These are phyloP conservation scores for Brachyalestes nurse DNA, from an alignment of 2,797 vertebrate species.

Conservation along the genomic window DNA sequence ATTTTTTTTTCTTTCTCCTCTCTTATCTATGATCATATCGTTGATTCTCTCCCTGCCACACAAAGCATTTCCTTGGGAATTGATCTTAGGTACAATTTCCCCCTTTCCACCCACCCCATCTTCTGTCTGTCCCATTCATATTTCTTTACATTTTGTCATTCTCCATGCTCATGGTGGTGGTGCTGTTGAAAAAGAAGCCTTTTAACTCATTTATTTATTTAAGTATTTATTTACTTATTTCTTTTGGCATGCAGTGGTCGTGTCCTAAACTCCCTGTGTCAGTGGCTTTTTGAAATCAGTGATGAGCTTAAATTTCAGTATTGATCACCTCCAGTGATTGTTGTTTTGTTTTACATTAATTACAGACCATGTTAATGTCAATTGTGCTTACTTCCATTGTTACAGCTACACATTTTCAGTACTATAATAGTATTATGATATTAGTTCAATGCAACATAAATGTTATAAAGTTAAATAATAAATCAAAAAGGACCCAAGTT, in stretches of 20 bases:
- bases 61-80: conserved; percentile 89
- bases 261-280: not conserved
- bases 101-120: conserved; percentile 58
- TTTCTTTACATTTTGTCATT: conserved; percentile 24
- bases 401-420: not conserved
- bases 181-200: conserved; percentile 18
- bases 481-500: not conserved
- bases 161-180: conserved; percentile 28
- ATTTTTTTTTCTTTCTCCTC: conserved; percentile 58
- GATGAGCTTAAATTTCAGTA: not conserved
- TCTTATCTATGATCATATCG: conserved; percentile 82
- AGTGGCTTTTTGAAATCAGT: conserved; percentile 10
- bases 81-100: conserved; percentile 89
- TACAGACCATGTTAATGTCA: conserved; percentile 15
- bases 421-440: not conserved
- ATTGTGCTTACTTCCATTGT: conserved; percentile 17
- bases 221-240: conserved; percentile 38
- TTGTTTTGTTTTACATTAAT: conserved; percentile 28
- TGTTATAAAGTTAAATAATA: not conserved
- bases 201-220: conserved; percentile 40
- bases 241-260: conserved; percentile 34
- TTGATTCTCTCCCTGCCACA: conserved; percentile 78
- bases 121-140: conserved; percentile 36
- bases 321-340: conserved; percentile 12
- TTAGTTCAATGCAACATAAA: not conserved